A percentile compares a stretch with the other conserved stretches of the same genome.
Evolutionary conservation across 1,140 invertebrate species (phyloP).

Genomic region (Thaumetopoea pityocampa): DNA sequence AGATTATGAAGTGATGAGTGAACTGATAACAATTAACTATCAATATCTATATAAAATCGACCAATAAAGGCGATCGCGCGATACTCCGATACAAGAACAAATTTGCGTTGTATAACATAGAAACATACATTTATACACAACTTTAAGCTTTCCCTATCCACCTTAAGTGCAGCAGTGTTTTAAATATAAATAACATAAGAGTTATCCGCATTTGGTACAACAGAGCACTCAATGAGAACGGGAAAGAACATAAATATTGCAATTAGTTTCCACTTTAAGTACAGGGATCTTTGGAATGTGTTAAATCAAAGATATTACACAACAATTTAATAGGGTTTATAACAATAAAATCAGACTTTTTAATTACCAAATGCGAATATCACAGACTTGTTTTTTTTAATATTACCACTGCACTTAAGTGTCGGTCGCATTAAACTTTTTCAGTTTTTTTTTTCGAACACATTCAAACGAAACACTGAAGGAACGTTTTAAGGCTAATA

Average conservation of each 20-base stretch:
- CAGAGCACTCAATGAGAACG: constrained; percentile 67
- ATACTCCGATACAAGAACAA: too few relatives aligned
- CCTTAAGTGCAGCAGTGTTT: constrained; percentile 69
- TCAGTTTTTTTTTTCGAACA: background rate
- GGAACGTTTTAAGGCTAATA: too few relatives aligned
- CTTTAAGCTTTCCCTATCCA: constrained; percentile 51
- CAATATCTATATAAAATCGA: too few relatives aligned
- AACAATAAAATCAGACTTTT: constrained; percentile 45
- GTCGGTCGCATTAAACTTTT: constrained; percentile 13
- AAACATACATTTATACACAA: constrained; percentile 1
- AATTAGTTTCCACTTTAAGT: too few relatives aligned
- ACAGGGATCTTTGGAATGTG: constrained; percentile 54
- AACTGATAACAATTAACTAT: too few relatives aligned
- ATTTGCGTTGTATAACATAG: background rate
- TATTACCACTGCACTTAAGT: constrained; percentile 71
- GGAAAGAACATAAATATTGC: constrained; percentile 38
- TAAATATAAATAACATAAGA: constrained; percentile 61
- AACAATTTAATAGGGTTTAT: constrained; percentile 16
- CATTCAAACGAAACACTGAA: too few relatives aligned
- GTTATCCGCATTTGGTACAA: constrained; percentile 72
- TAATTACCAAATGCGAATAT: constrained; percentile 73
- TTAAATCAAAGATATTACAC: constrained; percentile 38
- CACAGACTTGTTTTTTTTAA: constrained; percentile 55
- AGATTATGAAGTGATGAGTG: too few relatives aligned
- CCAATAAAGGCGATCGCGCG: too few relatives aligned